phyloP scores from a whole-genome alignment of 1,140 invertebrate species.

The Drosophila orena region DNA sequence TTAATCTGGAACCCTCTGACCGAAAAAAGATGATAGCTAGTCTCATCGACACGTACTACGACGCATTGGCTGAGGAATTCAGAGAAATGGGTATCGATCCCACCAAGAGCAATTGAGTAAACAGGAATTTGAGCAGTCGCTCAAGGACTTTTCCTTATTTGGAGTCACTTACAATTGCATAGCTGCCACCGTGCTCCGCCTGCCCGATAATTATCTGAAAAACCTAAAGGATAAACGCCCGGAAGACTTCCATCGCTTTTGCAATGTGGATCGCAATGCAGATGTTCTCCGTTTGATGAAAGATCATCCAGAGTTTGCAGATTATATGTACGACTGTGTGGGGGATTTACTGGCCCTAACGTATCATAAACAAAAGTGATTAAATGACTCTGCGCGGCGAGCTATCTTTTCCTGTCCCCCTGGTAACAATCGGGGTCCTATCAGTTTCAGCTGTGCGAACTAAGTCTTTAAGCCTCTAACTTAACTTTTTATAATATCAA shows the following conservation, averaged over 20 bases:
- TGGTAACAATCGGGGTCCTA: constrained; percentile 48
- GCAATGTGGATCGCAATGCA: constrained; percentile 66
- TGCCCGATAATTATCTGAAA: constrained; percentile 72
- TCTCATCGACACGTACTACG: constrained; percentile 48
- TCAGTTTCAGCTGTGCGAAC: constrained; percentile 9
- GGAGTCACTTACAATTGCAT: constrained; percentile 73
- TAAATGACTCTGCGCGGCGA: constrained; percentile 1
- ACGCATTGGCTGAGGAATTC: constrained; percentile 36
- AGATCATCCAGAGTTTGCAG: constrained; percentile 48
- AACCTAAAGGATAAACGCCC: constrained; percentile 59
- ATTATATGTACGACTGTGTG: constrained; percentile 69
- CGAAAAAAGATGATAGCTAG: constrained; percentile 39
- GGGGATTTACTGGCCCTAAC: constrained; percentile 71
- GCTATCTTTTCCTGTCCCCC: constrained; percentile 31
- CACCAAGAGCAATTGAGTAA: constrained; percentile 37
- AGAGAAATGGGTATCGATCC: constrained; percentile 48
- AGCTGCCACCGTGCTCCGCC: constrained; percentile 60
- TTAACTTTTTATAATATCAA: too few species aligned
- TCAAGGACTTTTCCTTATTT: constrained; percentile 64
- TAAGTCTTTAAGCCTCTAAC: not conserved
- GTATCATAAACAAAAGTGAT: constrained; percentile 54
- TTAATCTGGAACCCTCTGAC: constrained; percentile 59
- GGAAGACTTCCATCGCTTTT: constrained; percentile 65
- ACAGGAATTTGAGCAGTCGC: constrained; percentile 57
- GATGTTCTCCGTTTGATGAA: constrained; percentile 54